These are phyloP conservation scores for Phenganax stokvisi DNA, from an alignment of 92 coral and sea anemone genomes.

Conservation along the genomic window DNA sequence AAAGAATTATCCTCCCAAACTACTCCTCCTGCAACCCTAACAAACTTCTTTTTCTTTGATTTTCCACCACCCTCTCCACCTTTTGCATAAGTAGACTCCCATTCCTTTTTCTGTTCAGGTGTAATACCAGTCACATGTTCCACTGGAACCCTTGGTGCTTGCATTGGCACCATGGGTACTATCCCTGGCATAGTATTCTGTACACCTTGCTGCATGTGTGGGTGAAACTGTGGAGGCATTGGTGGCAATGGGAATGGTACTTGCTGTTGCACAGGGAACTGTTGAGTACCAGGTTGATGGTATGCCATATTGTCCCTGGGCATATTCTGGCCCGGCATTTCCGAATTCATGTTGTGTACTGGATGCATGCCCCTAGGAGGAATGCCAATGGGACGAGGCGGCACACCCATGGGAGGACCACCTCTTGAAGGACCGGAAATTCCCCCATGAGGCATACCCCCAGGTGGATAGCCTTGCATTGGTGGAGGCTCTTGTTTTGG, in stretches of 20 bases:
- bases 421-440: not conserved
- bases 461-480: slow-evolving; percentile 38
- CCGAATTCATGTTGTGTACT: slow-evolving; percentile 10
- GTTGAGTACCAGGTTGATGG: slow-evolving; percentile 13
- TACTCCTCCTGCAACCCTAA: slow-evolving; percentile 87
- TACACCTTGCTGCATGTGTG: slow-evolving; percentile 46
- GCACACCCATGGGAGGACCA: not conserved
- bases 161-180: slow-evolving; percentile 55
- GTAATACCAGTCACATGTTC: slow-evolving; percentile 55
- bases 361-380: slow-evolving; percentile 15
- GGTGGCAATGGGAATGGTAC: slow-evolving; percentile 63
- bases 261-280: slow-evolving; percentile 57
- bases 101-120: slow-evolving; percentile 87
- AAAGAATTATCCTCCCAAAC: slow-evolving; percentile 92
- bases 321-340: slow-evolving; percentile 17
- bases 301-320: slow-evolving; percentile 26
- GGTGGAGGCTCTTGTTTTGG: slow-evolving; percentile 44
- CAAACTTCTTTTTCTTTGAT: slow-evolving; percentile 63
- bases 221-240: slow-evolving; percentile 49
- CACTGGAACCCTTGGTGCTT: slow-evolving; percentile 49
- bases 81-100: slow-evolving; percentile 93
- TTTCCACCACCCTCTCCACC: slow-evolving; percentile 61
- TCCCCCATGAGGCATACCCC: slow-evolving; percentile 18
- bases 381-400: not conserved
- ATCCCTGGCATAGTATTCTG: slow-evolving; percentile 51